These are phyloP conservation scores for Drosophila aldrichi DNA, from an alignment of 2,888 invertebrate species.

Conservation along the genomic window DNA sequence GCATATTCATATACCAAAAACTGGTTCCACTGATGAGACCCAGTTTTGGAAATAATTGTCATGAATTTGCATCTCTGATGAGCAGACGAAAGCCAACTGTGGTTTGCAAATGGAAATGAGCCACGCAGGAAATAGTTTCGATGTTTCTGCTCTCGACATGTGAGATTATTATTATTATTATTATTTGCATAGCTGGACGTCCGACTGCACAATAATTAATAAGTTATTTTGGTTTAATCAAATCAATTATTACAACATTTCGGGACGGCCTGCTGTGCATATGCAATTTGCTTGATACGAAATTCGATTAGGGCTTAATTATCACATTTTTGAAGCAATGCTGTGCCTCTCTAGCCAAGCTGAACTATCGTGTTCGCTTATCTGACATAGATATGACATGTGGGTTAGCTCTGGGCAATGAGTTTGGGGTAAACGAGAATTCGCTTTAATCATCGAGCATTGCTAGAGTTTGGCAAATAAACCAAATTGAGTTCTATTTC, in stretches of 20 bases:
- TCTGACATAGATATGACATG: not conserved
- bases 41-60: slow-evolving; percentile 43
- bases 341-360: not conserved
- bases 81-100: slow-evolving; percentile 11
- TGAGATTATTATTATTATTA: not conserved
- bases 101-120: slow-evolving; percentile 24
- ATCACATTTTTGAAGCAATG: slow-evolving; percentile 18
- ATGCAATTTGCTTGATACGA: slow-evolving; percentile 26
- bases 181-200: slow-evolving; percentile 11
- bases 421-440: not conserved
- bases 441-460: not conserved
- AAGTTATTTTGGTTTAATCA: slow-evolving; percentile 24
- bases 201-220: slow-evolving; percentile 10
- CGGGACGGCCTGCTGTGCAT: slow-evolving; percentile 41
- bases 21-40: slow-evolving; percentile 37
- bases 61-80: slow-evolving; percentile 71
- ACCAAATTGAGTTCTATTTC: no score
- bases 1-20: not conserved
- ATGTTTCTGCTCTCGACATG: not conserved
- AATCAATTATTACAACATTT: slow-evolving; percentile 17
- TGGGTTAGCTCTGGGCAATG: not conserved
- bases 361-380: not conserved
- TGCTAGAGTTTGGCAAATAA: not conserved
- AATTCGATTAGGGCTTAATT: slow-evolving; percentile 27
- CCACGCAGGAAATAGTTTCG: slow-evolving; percentile 22